phyloP scores from a whole-genome alignment of 2,797 vertebrate species.

The Schizopygopsis pylzovi region DNA sequence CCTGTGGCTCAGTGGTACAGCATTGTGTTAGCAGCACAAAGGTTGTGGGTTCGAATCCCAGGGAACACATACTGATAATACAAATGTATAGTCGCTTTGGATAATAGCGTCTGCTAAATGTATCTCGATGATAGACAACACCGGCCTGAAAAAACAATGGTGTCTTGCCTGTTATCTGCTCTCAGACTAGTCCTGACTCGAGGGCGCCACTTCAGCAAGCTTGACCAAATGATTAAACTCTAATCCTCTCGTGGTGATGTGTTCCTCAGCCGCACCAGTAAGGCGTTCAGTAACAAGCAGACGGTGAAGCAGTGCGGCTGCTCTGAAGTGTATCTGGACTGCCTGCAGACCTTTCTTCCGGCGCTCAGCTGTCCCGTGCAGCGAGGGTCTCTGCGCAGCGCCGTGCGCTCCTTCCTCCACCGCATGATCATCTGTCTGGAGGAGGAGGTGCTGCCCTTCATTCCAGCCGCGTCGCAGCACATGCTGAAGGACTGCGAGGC shows the following conservation, averaged over 20 bases:
- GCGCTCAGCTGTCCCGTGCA: slow-evolving; percentile 94
- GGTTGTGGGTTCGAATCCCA: no score
- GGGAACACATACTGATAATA: no score
- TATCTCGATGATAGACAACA: background rate
- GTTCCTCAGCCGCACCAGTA: slow-evolving; percentile 90
- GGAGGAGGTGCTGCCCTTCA: slow-evolving; percentile 96
- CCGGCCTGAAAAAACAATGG: background rate
- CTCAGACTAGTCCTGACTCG: background rate
- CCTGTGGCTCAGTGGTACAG: no score
- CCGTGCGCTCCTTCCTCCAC: slow-evolving; percentile 96
- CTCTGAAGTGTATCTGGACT: slow-evolving; percentile 94
- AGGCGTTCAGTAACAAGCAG: slow-evolving; percentile 99
- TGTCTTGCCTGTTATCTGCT: background rate
- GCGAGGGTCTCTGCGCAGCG: slow-evolving; percentile 87
- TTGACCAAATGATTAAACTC: background rate
- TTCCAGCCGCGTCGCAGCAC: slow-evolving; percentile 94
- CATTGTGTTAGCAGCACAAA: no score
- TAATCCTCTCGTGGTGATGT: background rate
- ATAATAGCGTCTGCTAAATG: no score
- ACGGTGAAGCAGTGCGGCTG: slow-evolving; percentile 97
- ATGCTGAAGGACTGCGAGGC: slow-evolving; percentile 99
- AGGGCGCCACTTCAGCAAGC: background rate
- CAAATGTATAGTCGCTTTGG: no score
- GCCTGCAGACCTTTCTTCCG: slow-evolving; percentile 92
- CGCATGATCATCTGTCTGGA: slow-evolving; percentile 99